Evolutionary conservation across 2,797 vertebrate genomes (phyloP).

Genomic region (Rhadinocentrus ornatus): DNA sequence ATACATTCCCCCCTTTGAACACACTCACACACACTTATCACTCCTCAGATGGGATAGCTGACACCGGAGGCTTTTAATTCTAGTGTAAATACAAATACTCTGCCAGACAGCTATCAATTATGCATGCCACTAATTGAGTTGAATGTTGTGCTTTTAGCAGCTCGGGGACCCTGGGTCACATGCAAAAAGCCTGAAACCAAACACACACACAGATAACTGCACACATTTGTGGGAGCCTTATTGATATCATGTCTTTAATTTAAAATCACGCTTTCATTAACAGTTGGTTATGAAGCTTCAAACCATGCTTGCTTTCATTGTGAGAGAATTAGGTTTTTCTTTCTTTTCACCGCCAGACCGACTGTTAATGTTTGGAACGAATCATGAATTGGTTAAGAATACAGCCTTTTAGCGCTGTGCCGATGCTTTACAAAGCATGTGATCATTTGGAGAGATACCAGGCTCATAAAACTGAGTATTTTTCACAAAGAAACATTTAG

Average conservation of each 20-base stretch:
- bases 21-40: constrained; percentile 31
- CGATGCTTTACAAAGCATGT: too few species aligned
- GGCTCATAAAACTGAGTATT: not conserved
- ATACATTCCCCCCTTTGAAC: constrained; percentile 26
- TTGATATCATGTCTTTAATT: not conserved
- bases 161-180: constrained; percentile 66
- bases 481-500: not conserved
- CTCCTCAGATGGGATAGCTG: constrained; percentile 72
- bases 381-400: not conserved
- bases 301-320: not conserved
- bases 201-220: constrained; percentile 33
- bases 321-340: too few species aligned
- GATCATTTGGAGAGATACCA: too few species aligned
- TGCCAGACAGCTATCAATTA: constrained; percentile 86
- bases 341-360: too few species aligned
- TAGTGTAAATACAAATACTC: constrained; percentile 87
- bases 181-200: constrained; percentile 59
- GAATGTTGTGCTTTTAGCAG: constrained; percentile 82
- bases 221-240: constrained; percentile 9
- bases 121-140: constrained; percentile 84
- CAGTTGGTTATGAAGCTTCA: not conserved
- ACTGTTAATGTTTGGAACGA: too few species aligned
- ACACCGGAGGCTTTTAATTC: constrained; percentile 88
- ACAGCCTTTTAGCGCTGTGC: too few species aligned
- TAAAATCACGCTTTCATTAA: not conserved